phyloP scores from a whole-genome alignment of 2,113 vertebrate genomes.

The Falcunculus frontatus region DNA sequence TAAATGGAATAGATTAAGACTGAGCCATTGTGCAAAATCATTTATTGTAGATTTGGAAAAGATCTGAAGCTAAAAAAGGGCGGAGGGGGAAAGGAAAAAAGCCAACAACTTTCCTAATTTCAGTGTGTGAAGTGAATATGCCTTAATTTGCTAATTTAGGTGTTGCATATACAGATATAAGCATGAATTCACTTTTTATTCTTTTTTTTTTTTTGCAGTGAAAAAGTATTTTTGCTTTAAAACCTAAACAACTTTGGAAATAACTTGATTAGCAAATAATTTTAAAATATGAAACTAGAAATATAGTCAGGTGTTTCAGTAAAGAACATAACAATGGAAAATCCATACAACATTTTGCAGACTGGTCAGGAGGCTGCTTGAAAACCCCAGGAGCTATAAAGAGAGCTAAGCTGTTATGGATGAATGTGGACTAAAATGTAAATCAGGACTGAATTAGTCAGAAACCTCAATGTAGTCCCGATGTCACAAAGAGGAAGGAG shows the following conservation, averaged over 20 bases:
- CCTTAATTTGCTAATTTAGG: neutral
- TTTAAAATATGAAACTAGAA: neutral
- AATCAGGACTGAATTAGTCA: neutral
- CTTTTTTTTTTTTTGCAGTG: neutral
- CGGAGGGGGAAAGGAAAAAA: accelerated
- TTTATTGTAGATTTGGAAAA: neutral
- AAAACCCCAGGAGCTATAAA: neutral
- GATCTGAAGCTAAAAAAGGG: neutral
- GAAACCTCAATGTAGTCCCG: neutral
- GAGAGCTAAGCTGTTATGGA: neutral
- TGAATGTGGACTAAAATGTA: neutral
- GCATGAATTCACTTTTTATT: neutral
- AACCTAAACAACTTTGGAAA: neutral
- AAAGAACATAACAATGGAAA: neutral
- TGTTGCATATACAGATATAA: neutral
- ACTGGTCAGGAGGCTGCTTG: neutral
- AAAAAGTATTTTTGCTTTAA: neutral
- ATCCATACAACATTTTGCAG: neutral
- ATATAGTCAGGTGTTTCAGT: neutral
- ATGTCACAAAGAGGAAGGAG: neutral
- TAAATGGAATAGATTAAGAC: conserved; percentile 17
- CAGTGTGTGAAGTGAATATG: neutral
- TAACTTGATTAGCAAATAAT: neutral
- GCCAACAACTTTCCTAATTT: neutral
- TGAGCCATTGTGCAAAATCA: neutral